Percentiles rank a stretch among this genome's conserved stretches.
Evolutionary conservation across 2,797 vertebrate genomes (phyloP).

Genomic region (Pachyuromys duprasi): DNA sequence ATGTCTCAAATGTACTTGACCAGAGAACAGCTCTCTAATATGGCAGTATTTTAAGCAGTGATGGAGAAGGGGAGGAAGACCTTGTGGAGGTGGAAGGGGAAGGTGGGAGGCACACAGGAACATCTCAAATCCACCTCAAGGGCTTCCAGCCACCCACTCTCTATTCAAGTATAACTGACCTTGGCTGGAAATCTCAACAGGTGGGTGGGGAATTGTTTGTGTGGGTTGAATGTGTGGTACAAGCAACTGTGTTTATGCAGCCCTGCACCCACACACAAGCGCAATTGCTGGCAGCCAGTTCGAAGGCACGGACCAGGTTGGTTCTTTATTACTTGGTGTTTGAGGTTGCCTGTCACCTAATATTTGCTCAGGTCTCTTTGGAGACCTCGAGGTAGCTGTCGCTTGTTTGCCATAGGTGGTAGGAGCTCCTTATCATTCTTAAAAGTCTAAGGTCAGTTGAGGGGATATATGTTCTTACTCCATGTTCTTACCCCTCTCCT

Average conservation of each 20-base stretch:
- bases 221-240: background rate
- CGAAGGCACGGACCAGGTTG: slow-evolving; percentile 9
- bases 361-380: slow-evolving; percentile 46
- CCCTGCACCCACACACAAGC: background rate
- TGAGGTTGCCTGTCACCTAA: background rate
- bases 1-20: background rate
- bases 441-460: background rate
- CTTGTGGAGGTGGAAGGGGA: background rate
- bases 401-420: background rate
- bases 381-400: background rate
- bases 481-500: background rate
- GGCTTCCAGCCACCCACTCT: background rate
- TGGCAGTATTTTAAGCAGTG: background rate
- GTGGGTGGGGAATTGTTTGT: background rate
- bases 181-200: background rate
- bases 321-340: slow-evolving; percentile 30
- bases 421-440: background rate
- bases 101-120: background rate
- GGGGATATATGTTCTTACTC: background rate
- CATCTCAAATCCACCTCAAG: background rate
- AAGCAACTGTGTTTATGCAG: background rate
- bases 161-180: background rate
- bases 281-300: background rate
- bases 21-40: background rate
- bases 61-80: background rate